These are phyloP conservation scores for Psix sp. DNA, from an alignment of 1,140 invertebrate species.

Conservation along the genomic window DNA sequence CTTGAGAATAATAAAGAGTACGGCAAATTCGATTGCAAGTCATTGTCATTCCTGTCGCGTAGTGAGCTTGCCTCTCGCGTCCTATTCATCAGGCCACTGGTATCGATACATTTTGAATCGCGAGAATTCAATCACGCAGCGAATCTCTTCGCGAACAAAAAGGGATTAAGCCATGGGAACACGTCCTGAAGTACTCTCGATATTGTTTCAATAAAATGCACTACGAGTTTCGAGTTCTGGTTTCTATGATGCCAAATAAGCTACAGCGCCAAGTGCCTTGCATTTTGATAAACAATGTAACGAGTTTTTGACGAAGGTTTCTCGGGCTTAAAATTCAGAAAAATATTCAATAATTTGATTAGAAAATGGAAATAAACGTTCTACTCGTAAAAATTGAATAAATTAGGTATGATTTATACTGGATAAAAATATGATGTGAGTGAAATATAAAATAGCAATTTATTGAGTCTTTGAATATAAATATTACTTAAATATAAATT, in stretches of 20 bases:
- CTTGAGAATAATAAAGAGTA: constrained; percentile 32
- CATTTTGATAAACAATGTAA: constrained; percentile 46
- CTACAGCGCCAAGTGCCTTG: constrained; percentile 20
- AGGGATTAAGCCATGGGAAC: constrained; percentile 58
- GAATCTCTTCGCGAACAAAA: constrained; percentile 40
- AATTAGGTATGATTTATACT: no score
- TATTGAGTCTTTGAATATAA: no score
- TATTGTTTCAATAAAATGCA: constrained; percentile 64
- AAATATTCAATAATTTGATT: no score
- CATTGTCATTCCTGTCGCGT: constrained; percentile 34
- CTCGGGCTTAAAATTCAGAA: no score
- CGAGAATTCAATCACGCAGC: constrained; percentile 48
- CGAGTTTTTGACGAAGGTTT: no score
- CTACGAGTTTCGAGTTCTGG: constrained; percentile 33
- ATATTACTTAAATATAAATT: no score
- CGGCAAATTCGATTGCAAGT: constrained; percentile 20
- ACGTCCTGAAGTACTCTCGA: constrained; percentile 63
- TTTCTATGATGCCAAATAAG: constrained; percentile 45
- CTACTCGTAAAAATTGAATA: no score
- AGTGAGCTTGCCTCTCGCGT: constrained; percentile 13
- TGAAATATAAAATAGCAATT: no score
- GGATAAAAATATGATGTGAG: no score
- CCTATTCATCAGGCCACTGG: constrained; percentile 26
- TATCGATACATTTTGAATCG: constrained; percentile 35
- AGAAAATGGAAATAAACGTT: background rate